Evolutionary conservation across 2,113 vertebrate species (phyloP).

Genomic region (Rhipidura dahli): DNA sequence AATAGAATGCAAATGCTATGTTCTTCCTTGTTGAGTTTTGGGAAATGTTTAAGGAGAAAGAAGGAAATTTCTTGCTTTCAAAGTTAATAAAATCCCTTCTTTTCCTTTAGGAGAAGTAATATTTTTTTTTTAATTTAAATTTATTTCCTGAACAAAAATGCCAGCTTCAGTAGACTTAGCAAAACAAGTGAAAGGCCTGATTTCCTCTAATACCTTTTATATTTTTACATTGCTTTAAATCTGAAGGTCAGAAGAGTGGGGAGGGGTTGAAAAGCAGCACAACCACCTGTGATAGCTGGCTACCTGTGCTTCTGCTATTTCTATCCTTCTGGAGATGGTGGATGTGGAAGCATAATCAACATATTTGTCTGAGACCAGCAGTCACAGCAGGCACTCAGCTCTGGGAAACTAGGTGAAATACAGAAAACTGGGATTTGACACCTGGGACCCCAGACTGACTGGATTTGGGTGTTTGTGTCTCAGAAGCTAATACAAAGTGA

Average conservation of each 20-base stretch:
- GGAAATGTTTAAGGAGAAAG: conserved; percentile 1
- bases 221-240: not conserved
- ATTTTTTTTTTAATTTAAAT: not conserved
- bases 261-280: not conserved
- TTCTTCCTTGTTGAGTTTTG: conserved; percentile 17
- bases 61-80: not conserved
- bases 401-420: not conserved
- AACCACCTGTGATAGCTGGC: not conserved
- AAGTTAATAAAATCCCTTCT: not conserved
- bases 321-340: not conserved
- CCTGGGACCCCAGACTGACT: not conserved
- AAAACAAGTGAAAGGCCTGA: not conserved
- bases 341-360: not conserved
- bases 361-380: not conserved
- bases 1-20: conserved; percentile 32
- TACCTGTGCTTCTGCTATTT: not conserved
- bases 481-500: not conserved
- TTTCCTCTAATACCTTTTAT: not conserved
- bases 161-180: not conserved
- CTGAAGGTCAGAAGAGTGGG: not conserved
- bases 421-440: not conserved
- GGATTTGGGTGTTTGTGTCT: not conserved
- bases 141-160: not conserved
- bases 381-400: not conserved
- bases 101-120: not conserved